Base-by-base conservation (phyloP, 2,797 vertebrate genomes). In the Pipistrellus pipistrellus region DNA sequence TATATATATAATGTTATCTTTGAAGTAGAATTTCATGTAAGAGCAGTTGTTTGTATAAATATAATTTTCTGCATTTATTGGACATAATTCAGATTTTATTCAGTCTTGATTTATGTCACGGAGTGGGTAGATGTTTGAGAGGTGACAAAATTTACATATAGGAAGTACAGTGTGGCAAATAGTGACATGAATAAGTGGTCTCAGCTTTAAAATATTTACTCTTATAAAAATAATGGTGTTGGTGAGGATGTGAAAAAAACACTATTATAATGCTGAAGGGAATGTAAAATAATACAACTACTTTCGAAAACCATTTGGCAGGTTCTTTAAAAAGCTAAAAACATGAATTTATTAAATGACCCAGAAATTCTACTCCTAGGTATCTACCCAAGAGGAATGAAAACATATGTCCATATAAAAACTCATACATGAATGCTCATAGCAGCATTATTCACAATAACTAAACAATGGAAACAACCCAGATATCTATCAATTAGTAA, bases 11-110 rank as follows among this genome's bases (percentile, higher is more conserved):
- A 71, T 94, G 90, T 53, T 44, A 86, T 44, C 62, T 81, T 86
- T 85, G 77, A 96, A 94, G 25, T 90, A 81, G 55, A 55, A 44
- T 88, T 95, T 86, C 88, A 77, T 46, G 11, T 86, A 91, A 93
- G 51, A 88, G 30, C 11, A 78, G 27, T 89, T 90, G 2, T 71
- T 84, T 73, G 53, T 75, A 4, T 92, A 88, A 85, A 44, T 85
- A 17, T 21, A 51, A 41, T 76, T 93, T 89, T 92, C 25, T 89
- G 12, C 21, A 41, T 55, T 83, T 91, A 38, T 82, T 88, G 64
- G 94, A 62, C 44, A 77, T 20, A 89, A 89, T 53, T 86, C 38
- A 71, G 41, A 85, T 90, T 94, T 95, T 95, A 78, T 81, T 75
- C 41, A 64, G 13, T 93, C n/a, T 83, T 57, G 68, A 68, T 89